Base-by-base conservation (phyloP, 2,888 invertebrate genomes). In the Drosophila colorata region DNA sequence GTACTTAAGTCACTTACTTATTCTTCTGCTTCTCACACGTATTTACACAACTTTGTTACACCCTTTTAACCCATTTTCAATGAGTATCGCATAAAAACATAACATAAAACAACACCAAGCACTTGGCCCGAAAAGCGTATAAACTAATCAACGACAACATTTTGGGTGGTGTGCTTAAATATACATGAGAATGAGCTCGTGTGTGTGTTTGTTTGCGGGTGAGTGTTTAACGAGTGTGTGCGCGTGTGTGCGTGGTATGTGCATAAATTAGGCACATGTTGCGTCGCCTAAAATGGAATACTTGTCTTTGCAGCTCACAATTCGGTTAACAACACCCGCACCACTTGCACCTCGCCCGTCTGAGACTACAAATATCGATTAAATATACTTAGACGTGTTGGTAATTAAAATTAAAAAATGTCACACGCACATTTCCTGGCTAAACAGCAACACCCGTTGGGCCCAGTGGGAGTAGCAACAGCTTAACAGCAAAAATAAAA, bases 251-350 rank as follows among this genome's bases (percentile, higher is more conserved):
- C 37, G 20, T 57, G 31, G 38, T 47, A 38, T 73, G 57, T 69
- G 70, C 70, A 75, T 75, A 75, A 75, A 75, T 75, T 72, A 61
- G 63, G 48, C 76, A 76, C 76, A 76, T 75, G 72, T 75, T 75
- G 76, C 76, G 47, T 47, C 48, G 53, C 38, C 20, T 66, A 8
- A 58, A 58, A 52, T 33, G 51, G 33, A 53, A 56, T 69, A 65
- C 58, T 63, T 75, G 72, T 61, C 69, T 58, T 58, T 55, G 51
- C 48, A 40, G 59, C 37, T 48, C 44, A 46, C 35, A 46, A 52
- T 51, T 63, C 33, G 38, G 16, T 47, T 31, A 56, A 47, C 51
- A 37, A 47, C 41, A 14, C 35, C 9, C 18, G 5, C 7, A 14
- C 14, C 38, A 38, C 38, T 3, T 2, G 18, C 14, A 9, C 9